Base-by-base conservation (phyloP, 1,140 invertebrate genomes). In the Matsumurasca onukii region DNA sequence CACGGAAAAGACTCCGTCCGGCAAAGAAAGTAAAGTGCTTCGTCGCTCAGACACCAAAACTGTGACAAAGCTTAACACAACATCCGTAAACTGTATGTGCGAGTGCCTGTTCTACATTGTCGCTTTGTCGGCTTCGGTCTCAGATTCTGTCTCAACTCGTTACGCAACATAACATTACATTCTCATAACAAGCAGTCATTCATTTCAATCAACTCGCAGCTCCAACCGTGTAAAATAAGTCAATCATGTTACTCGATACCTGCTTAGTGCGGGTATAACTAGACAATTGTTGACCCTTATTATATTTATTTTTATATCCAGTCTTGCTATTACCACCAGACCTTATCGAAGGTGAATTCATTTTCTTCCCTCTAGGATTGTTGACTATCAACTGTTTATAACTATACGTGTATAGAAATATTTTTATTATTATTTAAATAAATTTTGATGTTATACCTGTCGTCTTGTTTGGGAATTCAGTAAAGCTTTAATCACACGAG, bases 1-100 rank as follows among this genome's bases (percentile, higher is more conserved):
- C 78, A 81, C 57, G 82, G 81, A 72, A 83, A 82, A 75, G 81
- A 82, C 51, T 80, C 81, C 59, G 80, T 83, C 57, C 78, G 82
- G 57, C 82, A 83, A 65, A 80, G 82, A 74, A 83, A 83, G 70
- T 83, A 79, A 82, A 20, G 27, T 2, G 24, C 15, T 51, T 5
- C 24, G 3, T 20, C 49, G 24, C 5, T 22, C 5, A 51, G 49
- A 59, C 55, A 59, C 55, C 25, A 39, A 5, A 5, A 39, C 34
- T 39, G 34, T 17, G 34, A 17, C 5, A 5, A 39, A 39, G 34
- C 34, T 39, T 39, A 39, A 9, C 34, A 39, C 34, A 5, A 9
- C 34, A 39, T n/a, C n/a, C n/a, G n/a, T n/a, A n/a, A n/a, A n/a
- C n/a, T 39, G 34, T 39, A 39, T 39, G 34, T 39, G 34, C 34